A percentile compares a stretch with the other conserved stretches of the same genome.
Conservation (phyloP, 1,140 invertebrate genomes). For the Formica exsecta region DNA sequence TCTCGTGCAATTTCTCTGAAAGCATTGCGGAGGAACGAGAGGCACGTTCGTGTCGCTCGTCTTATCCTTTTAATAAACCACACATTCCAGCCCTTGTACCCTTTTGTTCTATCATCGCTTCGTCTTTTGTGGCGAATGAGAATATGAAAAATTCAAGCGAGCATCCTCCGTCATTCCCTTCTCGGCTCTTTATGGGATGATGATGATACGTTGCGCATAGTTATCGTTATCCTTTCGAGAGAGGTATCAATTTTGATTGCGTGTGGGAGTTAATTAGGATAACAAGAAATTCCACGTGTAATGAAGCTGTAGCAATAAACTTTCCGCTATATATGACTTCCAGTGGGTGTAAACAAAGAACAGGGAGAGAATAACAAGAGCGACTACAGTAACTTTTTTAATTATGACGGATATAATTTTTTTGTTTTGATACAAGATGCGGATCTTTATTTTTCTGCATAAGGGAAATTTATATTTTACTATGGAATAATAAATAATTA, state of each 20-base stretch:
- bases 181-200: not conserved
- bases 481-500: not conserved
- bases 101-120: not conserved
- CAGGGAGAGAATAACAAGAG: not conserved
- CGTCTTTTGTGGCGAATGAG: conserved; percentile 11
- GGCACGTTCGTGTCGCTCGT: not conserved
- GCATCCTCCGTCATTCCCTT: not conserved
- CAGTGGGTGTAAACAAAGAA: not conserved
- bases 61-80: conserved; percentile 35
- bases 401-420: not conserved
- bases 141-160: conserved; percentile 48
- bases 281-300: conserved; percentile 38
- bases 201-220: not conserved
- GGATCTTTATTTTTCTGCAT: not conserved
- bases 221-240: not conserved
- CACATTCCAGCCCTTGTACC: not conserved
- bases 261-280: conserved; percentile 48
- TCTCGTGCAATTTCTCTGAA: conserved; percentile 52
- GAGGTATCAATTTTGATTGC: conserved; percentile 33
- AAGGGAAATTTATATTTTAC: not conserved
- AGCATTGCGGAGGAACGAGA: conserved; percentile 1
- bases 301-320: conserved; percentile 24
- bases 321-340: not conserved
- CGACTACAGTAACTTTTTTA: not conserved
- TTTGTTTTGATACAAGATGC: not conserved